A percentile compares a stretch with the other conserved stretches of the same genome.
These are phyloP conservation scores for Fundulus diaphanus DNA, from an alignment of 2,797 vertebrate genomes.

Conservation along the genomic window DNA sequence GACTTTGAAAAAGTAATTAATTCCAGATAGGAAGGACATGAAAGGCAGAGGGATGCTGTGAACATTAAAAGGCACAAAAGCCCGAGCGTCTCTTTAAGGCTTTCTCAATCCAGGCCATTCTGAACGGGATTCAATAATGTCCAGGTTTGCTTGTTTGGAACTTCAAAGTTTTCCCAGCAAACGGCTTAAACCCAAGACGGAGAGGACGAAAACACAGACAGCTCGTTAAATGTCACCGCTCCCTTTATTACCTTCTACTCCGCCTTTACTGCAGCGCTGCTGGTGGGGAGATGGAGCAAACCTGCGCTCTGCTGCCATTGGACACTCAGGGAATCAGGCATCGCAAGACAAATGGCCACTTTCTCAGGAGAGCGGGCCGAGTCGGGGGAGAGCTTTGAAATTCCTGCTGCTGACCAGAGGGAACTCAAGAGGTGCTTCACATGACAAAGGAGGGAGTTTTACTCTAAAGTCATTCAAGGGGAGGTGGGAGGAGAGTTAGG, in stretches of 20 bases:
- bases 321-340: conserved; percentile 8
- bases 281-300: conserved; percentile 17
- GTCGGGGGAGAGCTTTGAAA: conserved; percentile 29
- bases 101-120: conserved; percentile 68
- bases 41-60: conserved; percentile 76
- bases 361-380: conserved; percentile 2
- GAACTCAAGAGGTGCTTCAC: conserved; percentile 44
- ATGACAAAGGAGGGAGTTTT: conserved; percentile 1
- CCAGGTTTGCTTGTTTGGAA: conserved; percentile 77
- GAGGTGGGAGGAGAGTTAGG: not conserved
- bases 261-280: conserved; percentile 25
- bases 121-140: conserved; percentile 74
- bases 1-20: conserved; percentile 82
- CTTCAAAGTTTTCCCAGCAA: conserved; percentile 73
- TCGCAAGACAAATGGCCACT: conserved; percentile 37
- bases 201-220: conserved; percentile 52
- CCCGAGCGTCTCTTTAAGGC: conserved; percentile 73
- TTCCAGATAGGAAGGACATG: conserved; percentile 78
- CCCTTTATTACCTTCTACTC: conserved; percentile 52
- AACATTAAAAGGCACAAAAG: conserved; percentile 79
- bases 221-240: conserved; percentile 72
- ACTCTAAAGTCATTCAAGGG: not conserved
- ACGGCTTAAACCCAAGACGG: conserved; percentile 73
- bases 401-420: conserved; percentile 15
- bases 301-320: conserved; percentile 2